These are phyloP conservation scores for Nasonia giraulti DNA, from an alignment of 1,140 invertebrate genomes.

Conservation along the genomic window DNA sequence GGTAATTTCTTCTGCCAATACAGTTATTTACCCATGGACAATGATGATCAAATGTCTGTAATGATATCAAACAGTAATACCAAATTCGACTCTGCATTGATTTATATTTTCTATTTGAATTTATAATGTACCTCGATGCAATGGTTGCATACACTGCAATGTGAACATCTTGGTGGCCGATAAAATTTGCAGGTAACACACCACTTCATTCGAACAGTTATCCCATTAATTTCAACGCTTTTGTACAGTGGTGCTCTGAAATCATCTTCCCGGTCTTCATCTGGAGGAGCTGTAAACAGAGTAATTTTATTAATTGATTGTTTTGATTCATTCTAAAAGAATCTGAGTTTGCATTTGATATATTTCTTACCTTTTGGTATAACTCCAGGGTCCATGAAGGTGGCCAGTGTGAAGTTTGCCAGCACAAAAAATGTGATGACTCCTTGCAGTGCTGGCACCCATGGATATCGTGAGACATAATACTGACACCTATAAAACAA, in stretches of 20 bases:
- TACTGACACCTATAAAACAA: conserved; percentile 86
- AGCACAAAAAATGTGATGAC: conserved; percentile 97
- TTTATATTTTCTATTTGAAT: background rate
- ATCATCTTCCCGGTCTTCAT: conserved; percentile 98
- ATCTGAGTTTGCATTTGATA: background rate
- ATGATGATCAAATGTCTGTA: conserved; percentile 99
- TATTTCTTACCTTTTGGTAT: conserved; percentile 93
- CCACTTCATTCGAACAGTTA: conserved; percentile 99
- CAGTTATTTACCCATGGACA: conserved; percentile 99
- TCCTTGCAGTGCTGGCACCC: conserved; percentile 94
- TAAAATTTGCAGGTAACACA: conserved; percentile 99
- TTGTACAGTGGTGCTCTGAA: conserved; percentile 97
- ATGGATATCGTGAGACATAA: conserved; percentile 86
- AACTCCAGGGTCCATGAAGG: conserved; percentile 99
- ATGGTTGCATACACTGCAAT: conserved; percentile 99
- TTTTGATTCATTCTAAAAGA: conserved; percentile 34
- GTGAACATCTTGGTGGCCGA: conserved; percentile 97
- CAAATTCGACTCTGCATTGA: conserved; percentile 10
- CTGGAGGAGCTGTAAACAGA: conserved; percentile 86
- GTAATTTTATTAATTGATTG: conserved; percentile 8
- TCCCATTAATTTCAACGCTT: conserved; percentile 98
- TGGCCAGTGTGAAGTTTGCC: conserved; percentile 98
- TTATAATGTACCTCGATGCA: conserved; percentile 91
- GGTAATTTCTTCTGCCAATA: conserved; percentile 98
- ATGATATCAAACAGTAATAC: conserved; percentile 37